These are phyloP conservation scores for Copsychus sechellarum DNA, from an alignment of 2,113 vertebrate genomes.

Conservation along the genomic window DNA sequence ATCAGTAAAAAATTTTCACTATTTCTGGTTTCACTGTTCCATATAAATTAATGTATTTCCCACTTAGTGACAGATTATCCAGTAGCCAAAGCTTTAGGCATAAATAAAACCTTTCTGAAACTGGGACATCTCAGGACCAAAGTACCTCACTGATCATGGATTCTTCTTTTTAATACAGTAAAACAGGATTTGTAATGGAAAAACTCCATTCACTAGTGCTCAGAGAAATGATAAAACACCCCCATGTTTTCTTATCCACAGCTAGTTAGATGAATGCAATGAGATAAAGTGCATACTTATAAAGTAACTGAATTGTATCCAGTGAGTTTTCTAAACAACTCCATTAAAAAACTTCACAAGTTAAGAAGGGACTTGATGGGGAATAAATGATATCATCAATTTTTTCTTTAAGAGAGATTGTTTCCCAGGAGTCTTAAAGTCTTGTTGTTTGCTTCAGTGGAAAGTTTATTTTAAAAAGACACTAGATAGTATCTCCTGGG, in stretches of 20 bases:
- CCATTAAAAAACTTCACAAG: neutral
- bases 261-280: neutral
- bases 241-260: neutral
- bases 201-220: neutral
- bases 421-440: neutral
- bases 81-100: neutral
- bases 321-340: neutral
- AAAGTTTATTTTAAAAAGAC: neutral
- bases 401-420: neutral
- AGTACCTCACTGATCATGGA: neutral
- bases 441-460: neutral
- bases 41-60: neutral
- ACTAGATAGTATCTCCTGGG: neutral
- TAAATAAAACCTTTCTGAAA: neutral
- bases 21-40: neutral
- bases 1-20: neutral
- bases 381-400: neutral
- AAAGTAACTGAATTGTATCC: neutral
- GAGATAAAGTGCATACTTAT: neutral
- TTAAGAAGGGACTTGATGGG: neutral
- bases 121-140: neutral
- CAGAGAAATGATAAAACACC: neutral
- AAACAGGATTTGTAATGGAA: neutral
- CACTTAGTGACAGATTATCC: neutral
- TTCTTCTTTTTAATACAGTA: neutral